phyloP scores from a whole-genome alignment of 2,888 invertebrate species.

The Julus scandinavius region DNA sequence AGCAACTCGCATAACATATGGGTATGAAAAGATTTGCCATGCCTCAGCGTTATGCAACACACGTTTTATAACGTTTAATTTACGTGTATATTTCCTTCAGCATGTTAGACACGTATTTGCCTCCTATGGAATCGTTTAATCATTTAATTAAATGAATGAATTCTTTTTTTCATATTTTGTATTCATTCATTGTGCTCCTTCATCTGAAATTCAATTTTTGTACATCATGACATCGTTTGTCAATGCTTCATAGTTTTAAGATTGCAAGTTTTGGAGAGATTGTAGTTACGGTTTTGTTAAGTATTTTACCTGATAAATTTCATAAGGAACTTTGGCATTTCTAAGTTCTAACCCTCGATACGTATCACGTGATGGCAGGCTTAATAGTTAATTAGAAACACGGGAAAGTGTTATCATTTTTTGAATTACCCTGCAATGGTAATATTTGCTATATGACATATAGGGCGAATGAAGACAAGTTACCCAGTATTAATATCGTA shows the following conservation, averaged over 20 bases:
- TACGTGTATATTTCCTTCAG: background rate
- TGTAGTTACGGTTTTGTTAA: background rate
- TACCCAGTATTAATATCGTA: conserved; percentile 4
- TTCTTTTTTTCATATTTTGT: too few relatives aligned
- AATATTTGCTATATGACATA: background rate
- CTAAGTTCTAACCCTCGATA: background rate
- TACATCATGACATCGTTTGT: too few relatives aligned
- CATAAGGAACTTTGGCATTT: background rate
- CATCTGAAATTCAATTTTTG: too few relatives aligned
- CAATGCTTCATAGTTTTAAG: too few relatives aligned
- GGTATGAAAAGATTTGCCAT: background rate
- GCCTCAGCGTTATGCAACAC: conserved; percentile 24
- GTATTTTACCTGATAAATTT: background rate
- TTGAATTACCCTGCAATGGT: background rate
- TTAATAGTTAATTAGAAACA: background rate
- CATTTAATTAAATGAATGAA: too few relatives aligned
- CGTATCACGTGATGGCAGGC: background rate
- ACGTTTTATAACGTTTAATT: background rate
- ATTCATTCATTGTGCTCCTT: too few relatives aligned
- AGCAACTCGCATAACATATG: background rate
- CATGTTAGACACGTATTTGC: too few relatives aligned
- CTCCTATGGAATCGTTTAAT: too few relatives aligned
- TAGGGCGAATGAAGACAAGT: background rate
- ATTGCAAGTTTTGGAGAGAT: too few relatives aligned
- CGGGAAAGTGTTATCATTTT: background rate